Conservation (phyloP, 2,797 vertebrate species). For the Myotis findleyi region DNA sequence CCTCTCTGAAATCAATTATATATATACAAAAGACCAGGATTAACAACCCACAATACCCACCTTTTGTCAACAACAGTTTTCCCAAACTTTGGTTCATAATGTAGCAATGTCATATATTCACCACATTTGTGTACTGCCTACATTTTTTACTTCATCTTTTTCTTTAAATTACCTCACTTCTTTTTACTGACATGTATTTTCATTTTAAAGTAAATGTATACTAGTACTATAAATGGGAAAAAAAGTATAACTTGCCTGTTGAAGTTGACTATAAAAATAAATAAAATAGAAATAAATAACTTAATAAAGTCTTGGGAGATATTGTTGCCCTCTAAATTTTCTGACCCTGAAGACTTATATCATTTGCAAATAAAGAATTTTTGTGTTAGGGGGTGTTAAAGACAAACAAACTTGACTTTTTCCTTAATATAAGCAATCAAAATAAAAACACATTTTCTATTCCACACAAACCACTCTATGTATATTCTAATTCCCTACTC, state of each 20-base stretch:
- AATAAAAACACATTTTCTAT: not conserved
- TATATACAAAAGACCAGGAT: not conserved
- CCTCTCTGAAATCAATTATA: too few relatives aligned
- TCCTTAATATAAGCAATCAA: not conserved
- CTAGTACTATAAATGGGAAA: not conserved
- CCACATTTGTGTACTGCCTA: not conserved
- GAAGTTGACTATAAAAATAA: not conserved
- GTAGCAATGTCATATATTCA: not conserved
- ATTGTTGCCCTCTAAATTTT: not conserved
- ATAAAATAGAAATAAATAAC: not conserved
- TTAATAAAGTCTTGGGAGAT: not conserved
- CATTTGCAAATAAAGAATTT: conserved; percentile 34
- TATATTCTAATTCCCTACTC: not conserved
- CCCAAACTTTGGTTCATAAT: not conserved
- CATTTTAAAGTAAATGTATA: not conserved
- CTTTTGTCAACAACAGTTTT: not conserved
- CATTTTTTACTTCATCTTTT: not conserved
- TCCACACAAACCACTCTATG: not conserved
- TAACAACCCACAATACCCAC: not conserved
- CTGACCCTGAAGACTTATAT: not conserved
- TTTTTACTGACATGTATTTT: not conserved
- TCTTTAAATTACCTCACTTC: not conserved
- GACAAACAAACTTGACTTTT: not conserved
- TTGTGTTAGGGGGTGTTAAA: not conserved
- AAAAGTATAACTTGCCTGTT: not conserved